phyloP scores from a whole-genome alignment of 92 coral and sea anemone genomes.

The Phenganax stokvisi region DNA sequence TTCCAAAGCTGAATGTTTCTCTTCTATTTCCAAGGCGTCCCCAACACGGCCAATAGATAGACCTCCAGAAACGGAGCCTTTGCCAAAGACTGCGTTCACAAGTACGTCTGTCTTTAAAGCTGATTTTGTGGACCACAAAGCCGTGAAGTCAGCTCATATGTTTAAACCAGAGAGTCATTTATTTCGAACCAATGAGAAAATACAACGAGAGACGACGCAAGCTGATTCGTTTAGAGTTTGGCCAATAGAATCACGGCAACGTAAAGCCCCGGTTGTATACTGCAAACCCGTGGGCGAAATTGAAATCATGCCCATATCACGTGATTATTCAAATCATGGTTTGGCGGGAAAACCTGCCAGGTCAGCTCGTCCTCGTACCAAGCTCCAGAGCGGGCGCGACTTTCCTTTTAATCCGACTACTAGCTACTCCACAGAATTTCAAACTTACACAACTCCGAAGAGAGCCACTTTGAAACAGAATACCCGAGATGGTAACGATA shows the following conservation, averaged over 20 bases:
- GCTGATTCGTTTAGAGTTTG: conserved; percentile 59
- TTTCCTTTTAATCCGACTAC: conserved; percentile 73
- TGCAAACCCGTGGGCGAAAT: conserved; percentile 72
- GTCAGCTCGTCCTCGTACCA: conserved; percentile 88
- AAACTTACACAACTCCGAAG: conserved; percentile 51
- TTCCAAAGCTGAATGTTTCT: neutral
- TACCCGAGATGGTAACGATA: conserved; percentile 67
- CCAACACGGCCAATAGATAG: conserved; percentile 58
- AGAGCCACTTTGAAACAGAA: conserved; percentile 63
- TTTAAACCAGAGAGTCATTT: conserved; percentile 74
- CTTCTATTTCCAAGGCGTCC: conserved; percentile 46
- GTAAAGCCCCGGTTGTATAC: conserved; percentile 70
- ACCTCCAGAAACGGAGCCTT: conserved; percentile 58
- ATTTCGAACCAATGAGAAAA: conserved; percentile 68
- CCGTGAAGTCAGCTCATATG: conserved; percentile 71
- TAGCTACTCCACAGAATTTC: conserved; percentile 68
- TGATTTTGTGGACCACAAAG: conserved; percentile 71
- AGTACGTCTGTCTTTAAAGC: conserved; percentile 74
- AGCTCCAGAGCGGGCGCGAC: conserved; percentile 85
- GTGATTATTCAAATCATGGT: conserved; percentile 82
- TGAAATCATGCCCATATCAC: conserved; percentile 72
- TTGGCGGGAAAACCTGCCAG: conserved; percentile 78
- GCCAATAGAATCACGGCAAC: conserved; percentile 60
- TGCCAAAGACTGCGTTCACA: conserved; percentile 75
- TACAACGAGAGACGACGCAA: conserved; percentile 72